A percentile compares a stretch with the other conserved stretches of the same genome.
Evolutionary conservation across 2,113 vertebrate genomes (phyloP).

Genomic region (Platysteira castanea): DNA sequence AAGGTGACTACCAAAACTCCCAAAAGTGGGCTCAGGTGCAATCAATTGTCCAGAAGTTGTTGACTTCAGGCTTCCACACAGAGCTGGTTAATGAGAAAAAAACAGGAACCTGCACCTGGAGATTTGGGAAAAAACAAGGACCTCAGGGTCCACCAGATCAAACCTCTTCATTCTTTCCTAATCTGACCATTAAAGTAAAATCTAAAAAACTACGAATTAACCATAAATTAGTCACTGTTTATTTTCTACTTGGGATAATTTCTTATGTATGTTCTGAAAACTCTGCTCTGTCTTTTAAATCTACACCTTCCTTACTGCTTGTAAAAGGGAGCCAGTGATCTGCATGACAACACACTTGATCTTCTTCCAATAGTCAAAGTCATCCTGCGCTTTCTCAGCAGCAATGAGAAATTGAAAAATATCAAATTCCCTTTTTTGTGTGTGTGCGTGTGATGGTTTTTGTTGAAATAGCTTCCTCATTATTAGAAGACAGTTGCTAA

Average conservation of each 20-base stretch:
- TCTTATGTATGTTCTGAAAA: not conserved
- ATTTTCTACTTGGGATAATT: not conserved
- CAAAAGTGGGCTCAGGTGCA: not conserved
- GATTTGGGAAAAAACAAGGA: not conserved
- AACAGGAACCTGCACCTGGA: not conserved
- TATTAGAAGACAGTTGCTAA: not conserved
- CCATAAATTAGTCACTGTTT: not conserved
- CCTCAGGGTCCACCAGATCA: not conserved
- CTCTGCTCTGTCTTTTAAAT: not conserved
- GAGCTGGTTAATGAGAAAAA: not conserved
- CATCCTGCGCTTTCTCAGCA: not conserved
- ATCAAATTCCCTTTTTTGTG: not conserved
- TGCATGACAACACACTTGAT: not conserved
- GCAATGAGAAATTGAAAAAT: no score
- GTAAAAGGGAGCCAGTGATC: not conserved
- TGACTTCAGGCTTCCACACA: not conserved
- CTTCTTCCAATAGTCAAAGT: not conserved
- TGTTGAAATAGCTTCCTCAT: not conserved
- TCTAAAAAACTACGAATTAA: not conserved
- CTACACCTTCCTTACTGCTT: not conserved
- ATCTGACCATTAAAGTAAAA: not conserved
- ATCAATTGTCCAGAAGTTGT: not conserved
- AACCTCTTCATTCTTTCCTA: not conserved
- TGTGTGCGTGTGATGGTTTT: not conserved
- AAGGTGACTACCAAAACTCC: not conserved